Evolutionary conservation across 2,888 invertebrate species (phyloP).

Genomic region (Priocnemis perturbator): DNA sequence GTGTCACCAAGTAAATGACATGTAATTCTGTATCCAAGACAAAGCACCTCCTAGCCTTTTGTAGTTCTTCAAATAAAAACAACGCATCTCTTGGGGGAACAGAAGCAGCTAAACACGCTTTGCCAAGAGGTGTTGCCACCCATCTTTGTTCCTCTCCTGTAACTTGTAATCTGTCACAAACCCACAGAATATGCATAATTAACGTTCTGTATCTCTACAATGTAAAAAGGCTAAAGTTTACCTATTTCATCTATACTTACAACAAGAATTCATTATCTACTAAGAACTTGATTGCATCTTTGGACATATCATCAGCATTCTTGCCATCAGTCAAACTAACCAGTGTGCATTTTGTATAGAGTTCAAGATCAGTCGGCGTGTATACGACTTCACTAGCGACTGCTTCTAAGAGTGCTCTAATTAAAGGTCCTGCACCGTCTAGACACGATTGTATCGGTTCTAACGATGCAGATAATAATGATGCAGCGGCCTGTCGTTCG

Average conservation of each 20-base stretch:
- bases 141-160: slow-evolving; percentile 74
- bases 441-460: slow-evolving; percentile 90
- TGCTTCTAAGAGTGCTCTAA: slow-evolving; percentile 87
- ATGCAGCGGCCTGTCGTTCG: slow-evolving; percentile 83
- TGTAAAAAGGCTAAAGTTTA: neutral
- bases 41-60: slow-evolving; percentile 91
- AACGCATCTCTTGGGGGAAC: slow-evolving; percentile 96
- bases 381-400: slow-evolving; percentile 91
- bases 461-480: slow-evolving; percentile 82
- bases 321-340: slow-evolving; percentile 55
- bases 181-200: neutral
- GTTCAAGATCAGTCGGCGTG: slow-evolving; percentile 82
- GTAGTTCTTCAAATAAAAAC: slow-evolving; percentile 90
- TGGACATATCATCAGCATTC: slow-evolving; percentile 73
- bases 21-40: slow-evolving; percentile 96
- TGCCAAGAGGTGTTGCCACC: slow-evolving; percentile 90
- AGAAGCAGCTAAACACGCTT: slow-evolving; percentile 94
- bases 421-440: slow-evolving; percentile 82
- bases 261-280: slow-evolving; percentile 88
- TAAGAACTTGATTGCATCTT: slow-evolving; percentile 83
- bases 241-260: slow-evolving; percentile 49
- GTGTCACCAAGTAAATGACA: slow-evolving; percentile 96
- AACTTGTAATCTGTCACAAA: slow-evolving; percentile 50
- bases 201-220: neutral
- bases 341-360: slow-evolving; percentile 89